Evolutionary conservation across 2,888 invertebrate genomes (phyloP), one percentile per base, ranked within the genome.

Genomic region (Margaritifera margaritifera): DNA sequence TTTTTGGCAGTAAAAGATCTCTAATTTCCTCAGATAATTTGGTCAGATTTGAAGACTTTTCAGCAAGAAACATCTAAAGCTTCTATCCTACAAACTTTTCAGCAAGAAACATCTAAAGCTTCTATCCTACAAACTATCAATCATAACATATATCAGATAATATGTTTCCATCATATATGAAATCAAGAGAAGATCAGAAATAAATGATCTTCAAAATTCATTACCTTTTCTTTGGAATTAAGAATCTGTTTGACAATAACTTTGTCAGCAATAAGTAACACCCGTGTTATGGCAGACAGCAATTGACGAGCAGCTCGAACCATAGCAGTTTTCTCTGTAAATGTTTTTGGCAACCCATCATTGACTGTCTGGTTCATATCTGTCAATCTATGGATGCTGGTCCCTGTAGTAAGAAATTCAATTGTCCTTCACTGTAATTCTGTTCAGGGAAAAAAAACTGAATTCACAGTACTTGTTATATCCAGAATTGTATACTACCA

Each of bases 231-330:
- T 91, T 98, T 98, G 69, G 97, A 96, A 74, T 96, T 92, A 62
- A 99, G 92, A 66, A 99, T 93, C 90, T 99, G 98, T 87, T 98
- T 96, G 69, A 99, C 98, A 62, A 99, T 96, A 71, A 99, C 97
- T 90, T 97, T 96, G 91, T 99, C 99, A 19, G 99, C 99, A 82
- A 99, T 92, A 70, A 99, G 92, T 66, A 99, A 93, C 68, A 99
- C 98, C 86, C 97, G 92, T 64, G 99, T 99, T 80, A 99, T 97
- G 69, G 98, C 96, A 62, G 96, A 95, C 70, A 99, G 93, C 65
- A 99, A 93, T 86, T 96, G 95, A 82, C 98, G 93, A 73, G 98
- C 96, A 64, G 98, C 97, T 81, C 96, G 92, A 75, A 98, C 95
- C 92, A 99, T 88, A 24, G 87, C 85, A n/a, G 87, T 87, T 71